Percentiles rank a stretch among this genome's conserved stretches.
Evolutionary conservation across 2,113 vertebrate species (phyloP).

Genomic region (Nipponia nippon): DNA sequence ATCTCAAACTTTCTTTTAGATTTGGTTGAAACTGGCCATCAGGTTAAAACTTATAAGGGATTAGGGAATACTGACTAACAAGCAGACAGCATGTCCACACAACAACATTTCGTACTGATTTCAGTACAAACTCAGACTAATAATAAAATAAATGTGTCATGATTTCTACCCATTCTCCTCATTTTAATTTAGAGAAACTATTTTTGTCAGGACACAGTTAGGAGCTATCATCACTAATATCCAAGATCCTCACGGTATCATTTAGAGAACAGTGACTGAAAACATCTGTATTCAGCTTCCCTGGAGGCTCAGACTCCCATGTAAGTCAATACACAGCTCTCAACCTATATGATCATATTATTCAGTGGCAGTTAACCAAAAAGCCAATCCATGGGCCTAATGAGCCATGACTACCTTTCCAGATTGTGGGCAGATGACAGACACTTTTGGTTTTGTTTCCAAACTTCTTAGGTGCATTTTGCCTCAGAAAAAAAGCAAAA

Average conservation of each 20-base stretch:
- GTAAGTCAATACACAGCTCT: not conserved
- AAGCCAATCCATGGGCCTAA: not conserved
- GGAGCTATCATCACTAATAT: not conserved
- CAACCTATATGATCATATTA: not conserved
- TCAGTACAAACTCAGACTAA: not conserved
- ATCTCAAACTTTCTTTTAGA: not conserved
- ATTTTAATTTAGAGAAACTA: not conserved
- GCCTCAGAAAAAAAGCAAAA: not conserved
- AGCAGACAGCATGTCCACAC: rapidly evolving
- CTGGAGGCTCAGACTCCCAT: not conserved
- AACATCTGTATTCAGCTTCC: not conserved
- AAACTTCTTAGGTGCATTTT: not conserved
- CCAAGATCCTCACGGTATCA: not conserved
- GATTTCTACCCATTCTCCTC: not conserved
- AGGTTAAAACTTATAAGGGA: not conserved
- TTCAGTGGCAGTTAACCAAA: not conserved
- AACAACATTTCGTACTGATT: not conserved
- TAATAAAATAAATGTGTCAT: not conserved
- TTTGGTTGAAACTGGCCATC: not conserved
- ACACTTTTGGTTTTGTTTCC: not conserved
- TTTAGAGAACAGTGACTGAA: not conserved
- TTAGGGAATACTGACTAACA: not conserved
- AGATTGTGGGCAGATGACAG: not conserved
- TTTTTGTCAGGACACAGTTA: not conserved
- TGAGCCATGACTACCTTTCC: not conserved